Base-by-base conservation (phyloP, 1,140 invertebrate genomes). In the Lordiphosa mommai region DNA sequence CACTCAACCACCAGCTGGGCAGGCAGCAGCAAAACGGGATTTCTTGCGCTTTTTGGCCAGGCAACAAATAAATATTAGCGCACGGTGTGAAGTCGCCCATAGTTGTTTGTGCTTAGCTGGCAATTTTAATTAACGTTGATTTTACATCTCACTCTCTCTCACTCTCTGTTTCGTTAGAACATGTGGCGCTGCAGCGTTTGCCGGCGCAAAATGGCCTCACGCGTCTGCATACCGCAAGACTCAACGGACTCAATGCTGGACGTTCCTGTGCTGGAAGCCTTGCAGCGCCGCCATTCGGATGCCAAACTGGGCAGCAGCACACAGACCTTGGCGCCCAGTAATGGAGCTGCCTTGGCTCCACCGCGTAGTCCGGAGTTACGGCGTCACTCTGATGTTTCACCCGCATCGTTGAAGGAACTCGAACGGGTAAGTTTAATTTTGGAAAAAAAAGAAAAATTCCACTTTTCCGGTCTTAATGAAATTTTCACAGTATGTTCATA, bases 391-490 rank as follows among this genome's bases (percentile, higher is more conserved):
- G 95, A 96, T 61, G 94, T 96, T 0, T 96, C 95, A 10, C 94
- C 94, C 0, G 94, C 94, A 0, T 95, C 94, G 30, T 89, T 96
- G 3, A 96, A 95, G 80, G 94, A 96, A 89, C 90, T 96, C 1
- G 95, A 96, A 90, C 94, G 95, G 91, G 94, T 95, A 90, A 90
- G 89, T n/a, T n/a, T n/a, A n/a, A n/a, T n/a, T n/a, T n/a, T n/a
- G 85, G 10, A 9, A 13, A 8, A 2, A 7, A 8, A 10, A 2
- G 8, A 14, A 10, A 16, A 6, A 32, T 12, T 2, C 16, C 10
- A 51, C 9, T 37, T 32, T n/a, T n/a, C n/a, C n/a, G n/a, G n/a
- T n/a, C n/a, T n/a, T n/a, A n/a, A n/a, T n/a, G n/a, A n/a, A n/a
- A n/a, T n/a, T n/a, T n/a, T n/a, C n/a, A n/a, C n/a, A n/a, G n/a